Base-by-base conservation (phyloP, 1,140 invertebrate genomes). In the Anthonomus grandis region DNA sequence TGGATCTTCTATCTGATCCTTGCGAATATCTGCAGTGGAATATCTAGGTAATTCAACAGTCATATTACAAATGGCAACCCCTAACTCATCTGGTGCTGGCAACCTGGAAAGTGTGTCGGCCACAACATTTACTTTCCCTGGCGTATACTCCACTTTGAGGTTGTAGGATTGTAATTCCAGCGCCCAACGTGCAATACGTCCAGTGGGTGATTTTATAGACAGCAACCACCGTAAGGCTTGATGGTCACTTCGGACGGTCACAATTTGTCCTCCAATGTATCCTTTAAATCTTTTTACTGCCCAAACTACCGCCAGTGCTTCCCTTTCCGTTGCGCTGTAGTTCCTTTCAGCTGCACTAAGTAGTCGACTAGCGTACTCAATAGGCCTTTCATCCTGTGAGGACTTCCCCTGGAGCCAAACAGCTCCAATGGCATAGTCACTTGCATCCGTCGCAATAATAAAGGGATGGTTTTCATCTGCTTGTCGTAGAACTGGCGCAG, bases 241-340 rank as follows among this genome's bases (percentile, higher is more conserved):
- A 23, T 69, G 62, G 37, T 68, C 67, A 1, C 63, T 69, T 0
- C 67, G 51, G 0, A 76, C 64, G 4, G 23, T 66, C 19, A 78
- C 69, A 17, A 69, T 44, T 1, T 27, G 64, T 13, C 64, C 67
- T 46, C 76, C 74, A 3, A 78, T 21, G n/a, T 71, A 70, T 13
- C 70, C 48, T 50, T 76, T 76, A 4, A 68, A 66, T 12, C 72
- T 66, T 22, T 68, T 59, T 0, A 76, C 57, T 0, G 68, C 68
- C 64, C 62, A 70, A 15, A 77, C 55, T 5, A 78, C 59, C 1
- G 73, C 74, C 6, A 79, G 59, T 51, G 67, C 63, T 66, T 78
- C 75, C 44, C 66, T 15, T 41, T 79, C 74, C 0, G 67, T 72
- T 9, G 64, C 68, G 1, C 34, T 46, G 34, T 74, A 78, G 34